These are phyloP conservation scores for Eublepharis macularius DNA, from an alignment of 2,113 vertebrate species.

Conservation along the genomic window DNA sequence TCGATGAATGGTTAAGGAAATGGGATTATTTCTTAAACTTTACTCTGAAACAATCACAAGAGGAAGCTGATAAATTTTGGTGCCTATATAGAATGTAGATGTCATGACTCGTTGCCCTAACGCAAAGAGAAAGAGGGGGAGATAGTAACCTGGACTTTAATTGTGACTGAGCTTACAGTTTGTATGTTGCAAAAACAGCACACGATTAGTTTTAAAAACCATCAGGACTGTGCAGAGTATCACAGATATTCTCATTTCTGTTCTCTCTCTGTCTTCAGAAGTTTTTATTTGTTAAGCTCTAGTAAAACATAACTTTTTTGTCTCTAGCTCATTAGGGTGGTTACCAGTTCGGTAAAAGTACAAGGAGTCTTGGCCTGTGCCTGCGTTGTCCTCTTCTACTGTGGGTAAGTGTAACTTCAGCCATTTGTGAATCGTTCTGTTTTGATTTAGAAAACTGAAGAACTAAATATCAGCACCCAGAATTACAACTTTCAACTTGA, in stretches of 20 bases:
- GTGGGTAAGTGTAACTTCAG: slow-evolving; percentile 84
- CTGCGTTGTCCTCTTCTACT: slow-evolving; percentile 92
- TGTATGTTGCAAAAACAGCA: not conserved
- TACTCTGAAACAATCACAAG: not conserved
- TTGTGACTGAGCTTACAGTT: too few relatives aligned
- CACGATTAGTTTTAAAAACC: not conserved
- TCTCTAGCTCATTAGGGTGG: slow-evolving; percentile 90
- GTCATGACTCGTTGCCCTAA: too few relatives aligned
- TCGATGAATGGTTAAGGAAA: not conserved
- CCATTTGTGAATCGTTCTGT: slow-evolving; percentile 27
- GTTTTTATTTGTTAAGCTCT: not conserved
- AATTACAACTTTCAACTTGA: too few relatives aligned
- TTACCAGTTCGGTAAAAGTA: slow-evolving; percentile 94
- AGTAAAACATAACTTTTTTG: not conserved
- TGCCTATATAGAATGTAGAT: not conserved
- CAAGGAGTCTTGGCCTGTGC: slow-evolving; percentile 90
- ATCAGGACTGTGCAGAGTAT: not conserved
- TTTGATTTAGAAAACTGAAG: slow-evolving; percentile 5
- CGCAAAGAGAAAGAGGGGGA: not conserved
- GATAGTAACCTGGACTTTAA: not conserved
- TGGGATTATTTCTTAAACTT: not conserved
- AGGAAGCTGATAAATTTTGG: not conserved
- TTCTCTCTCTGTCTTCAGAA: not conserved
- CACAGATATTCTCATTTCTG: not conserved
- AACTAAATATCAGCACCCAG: not conserved